Percentiles rank a stretch among this genome's conserved stretches.
Evolutionary conservation across 2,888 invertebrate genomes (phyloP).

Genomic region (Melinaea menophilus): DNA sequence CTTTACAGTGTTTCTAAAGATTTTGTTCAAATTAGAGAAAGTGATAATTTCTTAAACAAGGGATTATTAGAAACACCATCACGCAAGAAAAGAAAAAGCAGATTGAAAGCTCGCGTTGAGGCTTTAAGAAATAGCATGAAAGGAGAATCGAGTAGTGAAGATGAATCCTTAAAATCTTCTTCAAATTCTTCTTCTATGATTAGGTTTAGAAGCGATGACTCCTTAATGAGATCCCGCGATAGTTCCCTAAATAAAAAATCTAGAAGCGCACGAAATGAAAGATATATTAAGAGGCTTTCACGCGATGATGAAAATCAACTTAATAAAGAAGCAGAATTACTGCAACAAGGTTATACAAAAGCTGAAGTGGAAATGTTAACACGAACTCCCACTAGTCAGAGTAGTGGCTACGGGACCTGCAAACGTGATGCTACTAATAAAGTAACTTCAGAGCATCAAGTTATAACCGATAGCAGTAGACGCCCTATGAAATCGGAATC

Average conservation of each 20-base stretch:
- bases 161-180: constrained; percentile 82
- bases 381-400: constrained; percentile 74
- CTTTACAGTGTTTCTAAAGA: constrained; percentile 60
- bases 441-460: constrained; percentile 56
- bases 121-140: constrained; percentile 80
- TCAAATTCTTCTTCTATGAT: constrained; percentile 80
- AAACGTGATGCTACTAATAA: constrained; percentile 71
- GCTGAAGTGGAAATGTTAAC: constrained; percentile 75
- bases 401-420: constrained; percentile 71
- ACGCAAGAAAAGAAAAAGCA: constrained; percentile 76
- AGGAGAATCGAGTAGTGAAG: constrained; percentile 83
- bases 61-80: constrained; percentile 72
- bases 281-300: constrained; percentile 86
- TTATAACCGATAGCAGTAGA: constrained; percentile 53
- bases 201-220: constrained; percentile 83
- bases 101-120: constrained; percentile 82
- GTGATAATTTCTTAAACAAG: constrained; percentile 58
- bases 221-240: constrained; percentile 78
- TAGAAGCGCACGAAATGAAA: constrained; percentile 86
- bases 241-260: constrained; percentile 80
- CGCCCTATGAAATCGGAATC: constrained; percentile 70
- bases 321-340: constrained; percentile 74
- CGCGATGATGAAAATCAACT: constrained; percentile 81
- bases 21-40: constrained; percentile 58
- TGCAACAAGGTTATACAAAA: constrained; percentile 72